Percentiles rank a stretch among this genome's conserved stretches.
Evolutionary conservation across 2,113 vertebrate genomes (phyloP).

Genomic region (Hypanus sabinus): DNA sequence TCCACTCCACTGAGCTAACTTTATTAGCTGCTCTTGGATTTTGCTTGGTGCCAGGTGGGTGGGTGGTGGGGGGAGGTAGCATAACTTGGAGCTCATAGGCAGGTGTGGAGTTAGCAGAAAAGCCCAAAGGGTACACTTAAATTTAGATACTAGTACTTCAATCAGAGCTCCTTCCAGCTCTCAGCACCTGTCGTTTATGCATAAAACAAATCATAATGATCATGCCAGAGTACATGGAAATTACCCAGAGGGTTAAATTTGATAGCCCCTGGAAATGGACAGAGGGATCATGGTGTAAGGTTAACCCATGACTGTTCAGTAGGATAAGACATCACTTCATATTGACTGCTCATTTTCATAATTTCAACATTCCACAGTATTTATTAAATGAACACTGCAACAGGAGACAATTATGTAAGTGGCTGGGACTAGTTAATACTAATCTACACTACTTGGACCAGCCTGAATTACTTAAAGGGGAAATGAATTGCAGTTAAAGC

Average conservation of each 20-base stretch:
- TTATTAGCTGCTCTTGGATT: background rate
- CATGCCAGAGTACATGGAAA: background rate
- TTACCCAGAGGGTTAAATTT: background rate
- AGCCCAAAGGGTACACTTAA: background rate
- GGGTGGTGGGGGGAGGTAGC: background rate
- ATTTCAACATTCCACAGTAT: too few relatives aligned
- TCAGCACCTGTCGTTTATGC: conserved; percentile 7
- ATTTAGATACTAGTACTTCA: background rate
- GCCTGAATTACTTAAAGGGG: too few relatives aligned
- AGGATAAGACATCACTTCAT: too few relatives aligned
- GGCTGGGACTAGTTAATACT: too few relatives aligned
- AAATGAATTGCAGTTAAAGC: too few relatives aligned
- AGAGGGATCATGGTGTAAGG: background rate
- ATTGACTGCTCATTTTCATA: too few relatives aligned
- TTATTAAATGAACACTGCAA: too few relatives aligned
- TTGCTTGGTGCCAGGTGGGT: background rate
- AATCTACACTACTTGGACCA: too few relatives aligned
- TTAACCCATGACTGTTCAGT: too few relatives aligned
- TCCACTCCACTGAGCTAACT: too few relatives aligned
- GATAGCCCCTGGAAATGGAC: background rate
- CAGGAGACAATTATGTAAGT: too few relatives aligned
- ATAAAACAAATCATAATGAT: background rate
- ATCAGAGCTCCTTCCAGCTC: background rate
- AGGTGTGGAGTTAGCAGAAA: background rate
- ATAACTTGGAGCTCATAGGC: background rate